Evolutionary conservation across 2,888 invertebrate species (phyloP), one percentile per base, ranked within the genome.

Genomic region (Allacma fusca): DNA sequence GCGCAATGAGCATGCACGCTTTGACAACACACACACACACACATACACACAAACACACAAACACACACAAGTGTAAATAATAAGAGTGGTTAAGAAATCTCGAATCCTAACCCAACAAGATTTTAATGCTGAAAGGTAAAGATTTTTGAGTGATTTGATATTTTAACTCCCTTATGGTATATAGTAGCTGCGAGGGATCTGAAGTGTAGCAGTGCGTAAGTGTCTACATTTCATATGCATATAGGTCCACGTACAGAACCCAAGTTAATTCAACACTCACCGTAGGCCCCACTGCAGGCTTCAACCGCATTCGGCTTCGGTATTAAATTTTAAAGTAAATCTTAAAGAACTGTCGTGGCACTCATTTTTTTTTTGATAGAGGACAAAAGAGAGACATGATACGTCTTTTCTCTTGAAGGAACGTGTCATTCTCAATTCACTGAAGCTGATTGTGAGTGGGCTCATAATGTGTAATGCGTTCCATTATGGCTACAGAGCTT

Each of bases 311-410:
- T 16, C 50, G n/a, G n/a, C 16, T 5, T 12, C 50, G 50, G 50
- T n/a, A 50, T 40, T 13, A 40, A 40, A 5, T 50, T 50, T 50
- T 50, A 19, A 50, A 34, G 57, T 7, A 62, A 62, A 62, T 62
- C 7, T 62, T 62, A 24, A 23, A 62, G 62, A 50, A 50, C 19
- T 62, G 62, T 23, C 2, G 62, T 12, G 62, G 16, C 26, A 26
- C 24, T 62, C 23, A 62, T 69, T 43, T 57, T 28, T 71, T 19
- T 57, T 21, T 59, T 26, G 50, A 19, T 71, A 28, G 59, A 50
- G 29, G 24, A 72, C 59, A 72, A 72, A 59, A 72, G 72, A 50
- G 71, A 73, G 62, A 62, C 62, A 73, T 73, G 73, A 64, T 73
- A 23, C 19, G 73, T 64, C 73, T 40, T 62, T 73, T 73, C 34